A percentile compares a stretch with the other conserved stretches of the same genome.
phyloP scores from a whole-genome alignment of 30 jellyfish, hydroid and myxozoan species.

The Euphysa ruthae region DNA sequence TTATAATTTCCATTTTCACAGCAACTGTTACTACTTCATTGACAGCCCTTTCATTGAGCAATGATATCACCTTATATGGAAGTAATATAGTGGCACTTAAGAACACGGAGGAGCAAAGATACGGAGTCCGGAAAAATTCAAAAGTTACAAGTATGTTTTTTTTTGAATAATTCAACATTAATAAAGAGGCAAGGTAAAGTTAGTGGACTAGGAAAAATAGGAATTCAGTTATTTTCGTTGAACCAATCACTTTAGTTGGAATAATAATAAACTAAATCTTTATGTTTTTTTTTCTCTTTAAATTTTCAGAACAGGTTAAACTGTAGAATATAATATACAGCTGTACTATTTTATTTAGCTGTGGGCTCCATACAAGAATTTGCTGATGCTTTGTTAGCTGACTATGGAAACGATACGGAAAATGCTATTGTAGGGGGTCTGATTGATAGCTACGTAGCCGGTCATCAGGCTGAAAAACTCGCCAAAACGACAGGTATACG shows the following conservation, averaged over 20 bases:
- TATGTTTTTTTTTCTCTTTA: too few relatives aligned
- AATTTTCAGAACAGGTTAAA: too few relatives aligned
- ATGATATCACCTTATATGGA: slow-evolving; percentile 81
- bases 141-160: slow-evolving; percentile 54
- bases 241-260: too few relatives aligned
- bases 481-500: slow-evolving; percentile 44
- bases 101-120: slow-evolving; percentile 92
- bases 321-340: too few relatives aligned
- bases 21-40: slow-evolving; percentile 97
- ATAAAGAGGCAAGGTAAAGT: too few relatives aligned
- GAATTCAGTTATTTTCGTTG: too few relatives aligned
- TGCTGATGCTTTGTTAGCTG: slow-evolving; percentile 36
- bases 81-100: slow-evolving; percentile 63
- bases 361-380: slow-evolving; percentile 39
- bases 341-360: slow-evolving; percentile 31
- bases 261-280: too few relatives aligned
- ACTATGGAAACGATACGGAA: background rate
- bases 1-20: slow-evolving; percentile 84
- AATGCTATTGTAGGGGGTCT: slow-evolving; percentile 74
- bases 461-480: slow-evolving; percentile 24
- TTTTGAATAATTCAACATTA: background rate
- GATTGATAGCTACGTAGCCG: slow-evolving; percentile 97
- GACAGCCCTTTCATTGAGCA: slow-evolving; percentile 92
- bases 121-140: slow-evolving; percentile 90
- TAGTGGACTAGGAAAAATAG: too few relatives aligned